Base-by-base conservation (phyloP, 2,797 vertebrate genomes). In the Myotis planiceps region DNA sequence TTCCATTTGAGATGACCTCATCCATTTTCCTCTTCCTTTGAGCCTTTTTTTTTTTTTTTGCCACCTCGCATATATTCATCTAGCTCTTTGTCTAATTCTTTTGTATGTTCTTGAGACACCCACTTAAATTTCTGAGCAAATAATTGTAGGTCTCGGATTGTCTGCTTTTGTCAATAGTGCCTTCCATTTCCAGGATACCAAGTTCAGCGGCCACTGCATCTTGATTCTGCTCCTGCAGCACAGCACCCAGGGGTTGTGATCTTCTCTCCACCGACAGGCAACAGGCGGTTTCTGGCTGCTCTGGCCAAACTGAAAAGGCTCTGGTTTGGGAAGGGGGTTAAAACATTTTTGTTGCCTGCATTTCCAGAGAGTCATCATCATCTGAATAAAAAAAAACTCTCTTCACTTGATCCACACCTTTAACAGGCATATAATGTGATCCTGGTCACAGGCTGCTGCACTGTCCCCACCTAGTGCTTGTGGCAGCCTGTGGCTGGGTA, bases 141-240 rank as follows among this genome's bases (percentile, higher is more conserved):
- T 99, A 99, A 97, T 99, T 99, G 53, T 99, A 99, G 9, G 99
- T 99, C 98, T 99, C 99, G 9, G 99, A 99, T 37, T 99, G 99
- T n/a, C 99, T 99, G 90, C 99, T 99, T 99, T 98, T 99, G 98
- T 99, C 99, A 14, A 99, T 91, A 3, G 97, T 98, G 3, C 99
- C 99, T 14, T 99, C 99, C 99, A 99, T 99, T 74, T 99, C 99
- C 87, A 99, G 98, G 92, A 99, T 98, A 2, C 99, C 99, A 16
- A 99, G 99, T 95, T 99, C 99, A 3, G 99, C 98, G 0, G 99
- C 99, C 15, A 99, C 98, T 0, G 99, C 99, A 25, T 99, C 99
- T 97, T 99, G 99, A 86, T 97, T 99, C 97, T 99, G 99, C 95
- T 99, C 99, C 96, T 99, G 99, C 0, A 99, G 99, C 93, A 99